Evolutionary conservation across 2,797 vertebrate species (phyloP).

Genomic region (Nyctibius grandis): DNA sequence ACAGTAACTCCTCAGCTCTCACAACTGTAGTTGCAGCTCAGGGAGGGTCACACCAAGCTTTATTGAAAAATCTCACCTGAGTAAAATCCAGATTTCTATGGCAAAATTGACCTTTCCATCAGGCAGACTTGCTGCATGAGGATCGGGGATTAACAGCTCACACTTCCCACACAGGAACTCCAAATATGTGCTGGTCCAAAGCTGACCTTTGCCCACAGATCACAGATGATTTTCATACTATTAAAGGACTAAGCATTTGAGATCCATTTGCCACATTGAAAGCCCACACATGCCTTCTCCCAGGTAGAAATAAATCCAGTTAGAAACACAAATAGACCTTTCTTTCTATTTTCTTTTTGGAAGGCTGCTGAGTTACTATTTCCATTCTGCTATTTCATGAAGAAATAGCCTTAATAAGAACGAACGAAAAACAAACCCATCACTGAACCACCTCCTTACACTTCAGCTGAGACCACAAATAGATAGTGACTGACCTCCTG

Average conservation of each 20-base stretch:
- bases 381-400: constrained; percentile 28
- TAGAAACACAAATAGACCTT: constrained; percentile 32
- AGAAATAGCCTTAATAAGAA: constrained; percentile 45
- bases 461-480: constrained; percentile 28
- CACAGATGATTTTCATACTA: neutral
- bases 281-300: neutral
- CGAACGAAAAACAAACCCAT: constrained; percentile 23
- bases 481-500: constrained; percentile 4
- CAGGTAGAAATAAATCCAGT: constrained; percentile 59
- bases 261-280: neutral
- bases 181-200: neutral
- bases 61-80: neutral
- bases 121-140: neutral
- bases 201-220: neutral
- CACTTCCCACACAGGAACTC: neutral
- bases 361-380: constrained; percentile 42
- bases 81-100: neutral
- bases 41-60: neutral
- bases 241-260: neutral
- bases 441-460: constrained; percentile 19
- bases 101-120: neutral
- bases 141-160: neutral
- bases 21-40: neutral
- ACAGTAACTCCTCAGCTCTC: neutral
- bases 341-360: constrained; percentile 5